A percentile compares a stretch with the other conserved stretches of the same genome.
Conservation (phyloP, 2,797 vertebrate genomes). For the Neoniphon sammara region DNA sequence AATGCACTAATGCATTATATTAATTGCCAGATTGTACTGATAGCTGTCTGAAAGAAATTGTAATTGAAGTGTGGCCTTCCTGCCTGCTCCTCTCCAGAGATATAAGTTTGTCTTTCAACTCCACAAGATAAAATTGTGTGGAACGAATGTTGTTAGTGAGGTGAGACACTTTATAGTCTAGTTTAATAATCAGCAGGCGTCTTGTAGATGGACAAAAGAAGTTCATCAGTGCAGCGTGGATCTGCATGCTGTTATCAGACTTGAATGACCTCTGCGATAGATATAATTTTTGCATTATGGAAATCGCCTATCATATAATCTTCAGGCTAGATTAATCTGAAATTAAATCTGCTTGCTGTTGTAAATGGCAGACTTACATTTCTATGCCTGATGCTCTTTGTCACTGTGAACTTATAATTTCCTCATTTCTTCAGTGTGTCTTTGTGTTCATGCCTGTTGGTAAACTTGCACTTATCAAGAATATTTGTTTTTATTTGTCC, state of each 20-base stretch:
- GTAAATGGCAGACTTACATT: not conserved
- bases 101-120: not conserved
- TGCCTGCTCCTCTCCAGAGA: not conserved
- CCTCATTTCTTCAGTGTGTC: not conserved
- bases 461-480: not conserved
- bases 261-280: not conserved
- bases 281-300: not conserved
- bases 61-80: too few species aligned
- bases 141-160: not conserved
- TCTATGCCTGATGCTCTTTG: not conserved
- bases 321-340: not conserved
- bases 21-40: not conserved
- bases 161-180: not conserved
- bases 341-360: not conserved
- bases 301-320: not conserved
- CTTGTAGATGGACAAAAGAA: not conserved
- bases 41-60: too few species aligned
- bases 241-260: not conserved
- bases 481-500: constrained; percentile 1
- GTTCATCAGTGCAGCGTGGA: not conserved
- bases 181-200: not conserved
- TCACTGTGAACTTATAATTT: not conserved
- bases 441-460: not conserved
- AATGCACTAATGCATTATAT: not conserved
- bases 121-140: not conserved